Percentiles rank a stretch among this genome's conserved stretches.
These are phyloP conservation scores for Gastrophysa polygoni DNA, from an alignment of 2,888 invertebrate genomes.

Conservation along the genomic window DNA sequence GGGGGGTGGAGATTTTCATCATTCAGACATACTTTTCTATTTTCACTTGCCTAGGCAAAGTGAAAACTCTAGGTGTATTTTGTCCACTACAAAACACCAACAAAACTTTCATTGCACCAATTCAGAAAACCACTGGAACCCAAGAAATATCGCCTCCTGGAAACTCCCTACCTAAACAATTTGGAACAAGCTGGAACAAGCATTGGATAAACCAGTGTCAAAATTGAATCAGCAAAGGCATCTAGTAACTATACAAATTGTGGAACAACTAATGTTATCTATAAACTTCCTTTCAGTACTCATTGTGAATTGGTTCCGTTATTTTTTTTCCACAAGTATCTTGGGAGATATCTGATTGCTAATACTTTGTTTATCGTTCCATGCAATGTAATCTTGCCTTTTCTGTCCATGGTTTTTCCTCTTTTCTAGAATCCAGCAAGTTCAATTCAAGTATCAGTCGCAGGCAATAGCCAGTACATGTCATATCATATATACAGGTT, in stretches of 20 bases:
- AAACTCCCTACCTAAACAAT: constrained; percentile 85
- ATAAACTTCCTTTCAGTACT: constrained; percentile 67
- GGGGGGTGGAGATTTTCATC: too few species aligned
- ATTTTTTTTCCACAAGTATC: constrained; percentile 66
- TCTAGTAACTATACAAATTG: constrained; percentile 75
- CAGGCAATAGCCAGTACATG: too few species aligned
- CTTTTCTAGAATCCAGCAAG: constrained; percentile 85
- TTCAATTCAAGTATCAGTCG: too few species aligned
- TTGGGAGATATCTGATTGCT: constrained; percentile 71
- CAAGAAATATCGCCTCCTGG: constrained; percentile 77
- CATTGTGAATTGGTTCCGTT: constrained; percentile 69
- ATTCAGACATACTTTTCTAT: too few species aligned
- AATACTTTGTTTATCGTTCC: constrained; percentile 77
- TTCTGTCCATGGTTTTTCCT: constrained; percentile 85
- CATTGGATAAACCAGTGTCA: constrained; percentile 79
- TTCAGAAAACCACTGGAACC: constrained; percentile 77
- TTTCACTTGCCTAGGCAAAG: too few species aligned
- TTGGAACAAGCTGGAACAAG: constrained; percentile 74
- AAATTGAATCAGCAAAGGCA: constrained; percentile 84
- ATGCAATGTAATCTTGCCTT: constrained; percentile 77
- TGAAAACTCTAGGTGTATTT: too few species aligned
- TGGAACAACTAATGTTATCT: constrained; percentile 73
- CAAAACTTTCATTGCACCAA: constrained; percentile 74
- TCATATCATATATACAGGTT: too few species aligned
- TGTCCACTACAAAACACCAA: constrained; percentile 63